These are phyloP conservation scores for Diaphora mendica DNA, from an alignment of 2,888 invertebrate genomes.

Conservation along the genomic window DNA sequence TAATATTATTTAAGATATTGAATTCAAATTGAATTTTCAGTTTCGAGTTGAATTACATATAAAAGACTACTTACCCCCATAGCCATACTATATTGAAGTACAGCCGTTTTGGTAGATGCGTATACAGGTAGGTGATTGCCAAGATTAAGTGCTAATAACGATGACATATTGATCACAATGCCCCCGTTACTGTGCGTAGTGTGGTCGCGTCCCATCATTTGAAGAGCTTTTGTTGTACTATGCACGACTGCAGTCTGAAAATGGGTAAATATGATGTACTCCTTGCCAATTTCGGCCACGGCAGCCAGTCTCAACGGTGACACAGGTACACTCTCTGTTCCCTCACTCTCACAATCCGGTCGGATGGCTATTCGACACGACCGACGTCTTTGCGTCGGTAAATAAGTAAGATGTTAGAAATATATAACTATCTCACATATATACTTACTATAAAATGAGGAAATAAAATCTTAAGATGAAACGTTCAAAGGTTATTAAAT, in stretches of 20 bases:
- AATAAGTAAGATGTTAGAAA: too few species aligned
- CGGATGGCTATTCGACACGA: too few species aligned
- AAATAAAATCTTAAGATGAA: background rate
- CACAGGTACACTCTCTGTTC: too few species aligned
- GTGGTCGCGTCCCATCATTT: constrained; percentile 69
- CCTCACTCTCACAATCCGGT: too few species aligned
- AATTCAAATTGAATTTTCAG: background rate
- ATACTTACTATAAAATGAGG: background rate
- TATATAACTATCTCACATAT: background rate
- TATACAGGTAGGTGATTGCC: constrained; percentile 72
- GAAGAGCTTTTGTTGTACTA: constrained; percentile 73
- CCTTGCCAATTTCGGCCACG: too few species aligned
- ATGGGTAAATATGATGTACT: constrained; percentile 5
- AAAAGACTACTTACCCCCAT: constrained; percentile 67
- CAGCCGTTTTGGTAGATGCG: constrained; percentile 76
- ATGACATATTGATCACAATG: constrained; percentile 73
- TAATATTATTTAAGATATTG: background rate
- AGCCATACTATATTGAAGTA: constrained; percentile 74
- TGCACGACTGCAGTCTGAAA: constrained; percentile 75
- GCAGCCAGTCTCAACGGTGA: too few species aligned
- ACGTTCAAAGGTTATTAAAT: background rate
- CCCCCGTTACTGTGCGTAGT: constrained; percentile 68
- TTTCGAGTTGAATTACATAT: background rate
- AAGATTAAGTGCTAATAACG: constrained; percentile 67
- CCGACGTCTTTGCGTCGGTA: too few species aligned